Evolutionary conservation across 2,888 invertebrate species (phyloP), one percentile per base, ranked within the genome.

Genomic region (Synergus itoensis): DNA sequence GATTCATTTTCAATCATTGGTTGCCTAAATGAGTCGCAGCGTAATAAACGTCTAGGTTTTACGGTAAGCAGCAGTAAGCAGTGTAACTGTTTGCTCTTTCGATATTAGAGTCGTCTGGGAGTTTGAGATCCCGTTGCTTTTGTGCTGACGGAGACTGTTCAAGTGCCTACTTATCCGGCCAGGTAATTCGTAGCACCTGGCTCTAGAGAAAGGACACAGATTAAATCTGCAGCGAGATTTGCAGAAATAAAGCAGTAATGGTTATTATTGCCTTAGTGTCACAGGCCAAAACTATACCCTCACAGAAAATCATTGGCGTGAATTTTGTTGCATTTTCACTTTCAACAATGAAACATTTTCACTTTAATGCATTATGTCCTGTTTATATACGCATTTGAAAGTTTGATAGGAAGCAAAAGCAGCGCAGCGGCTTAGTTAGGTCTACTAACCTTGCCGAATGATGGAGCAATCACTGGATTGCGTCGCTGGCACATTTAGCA

Each of bases 121-220:
- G 36, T 36, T 36, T 36, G 77, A 76, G 81, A 76, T 80, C 80
- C 80, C 82, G 82, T 82, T 82, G 79, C 77, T 76, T 76, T 65
- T 45, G 45, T 45, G 14, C 14, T 45, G 12, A 14, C 12, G 14
- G 14, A 45, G 45, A 45, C 14, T 45, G 45, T 45, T 9, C 45
- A 45, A 45, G 45, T 45, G 45, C 45, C 45, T 45, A 45, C 45
- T 45, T 45, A 45, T 45, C 14, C 77, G 43, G 76, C 57, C 81
- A 77, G 69, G 80, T 43, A 67, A 69, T 78, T 28, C 78, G 76
- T 73, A 53, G 73, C 81, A 81, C 81, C 81, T 79, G 81, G 77
- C 69, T 67, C 67, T 62, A 78, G 81, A 79, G 81, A 81, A 81
- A 77, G 81, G 81, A 81, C 81, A 79, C 79, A 73, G 79, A 43